Evolutionary conservation across 1,140 invertebrate genomes (phyloP).

Genomic region (Anthonomus grandis): DNA sequence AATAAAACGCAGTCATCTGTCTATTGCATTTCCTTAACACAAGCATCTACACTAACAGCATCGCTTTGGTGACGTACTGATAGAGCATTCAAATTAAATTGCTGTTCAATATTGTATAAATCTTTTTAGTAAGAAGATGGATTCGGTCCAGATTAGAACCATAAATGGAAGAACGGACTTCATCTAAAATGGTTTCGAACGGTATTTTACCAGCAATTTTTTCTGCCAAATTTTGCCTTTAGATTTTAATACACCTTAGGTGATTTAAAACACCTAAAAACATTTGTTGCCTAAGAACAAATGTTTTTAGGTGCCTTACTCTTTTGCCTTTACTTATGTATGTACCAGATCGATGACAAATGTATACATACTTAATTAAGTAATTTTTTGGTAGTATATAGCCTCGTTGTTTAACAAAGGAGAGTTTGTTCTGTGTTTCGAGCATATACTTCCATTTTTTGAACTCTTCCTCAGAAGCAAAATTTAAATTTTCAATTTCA

Average conservation of each 20-base stretch:
- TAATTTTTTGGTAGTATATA: neutral
- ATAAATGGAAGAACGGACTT: neutral
- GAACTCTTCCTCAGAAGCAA: neutral
- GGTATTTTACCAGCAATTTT: slow-evolving; percentile 14
- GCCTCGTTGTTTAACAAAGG: neutral
- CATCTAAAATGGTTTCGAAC: slow-evolving; percentile 9
- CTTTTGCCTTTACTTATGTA: slow-evolving; percentile 12
- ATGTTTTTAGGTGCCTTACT: slow-evolving; percentile 19
- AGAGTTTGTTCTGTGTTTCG: neutral
- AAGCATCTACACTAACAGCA: slow-evolving; percentile 12
- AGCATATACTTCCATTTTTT: neutral
- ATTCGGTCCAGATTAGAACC: neutral
- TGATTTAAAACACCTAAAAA: slow-evolving; percentile 12
- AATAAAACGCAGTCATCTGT: slow-evolving; percentile 1
- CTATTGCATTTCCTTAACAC: neutral
- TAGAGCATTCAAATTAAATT: neutral
- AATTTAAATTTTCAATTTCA: neutral
- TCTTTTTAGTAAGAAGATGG: slow-evolving; percentile 13
- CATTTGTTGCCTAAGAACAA: slow-evolving; percentile 12
- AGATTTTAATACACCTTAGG: neutral
- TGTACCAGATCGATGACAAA: slow-evolving; percentile 14
- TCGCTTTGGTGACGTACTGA: neutral
- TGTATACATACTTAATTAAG: slow-evolving; percentile 1
- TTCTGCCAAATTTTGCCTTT: neutral
- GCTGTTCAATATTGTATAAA: slow-evolving; percentile 9